Conservation (phyloP, 2,797 vertebrate genomes). For the Scolopax bukidnonensis region DNA sequence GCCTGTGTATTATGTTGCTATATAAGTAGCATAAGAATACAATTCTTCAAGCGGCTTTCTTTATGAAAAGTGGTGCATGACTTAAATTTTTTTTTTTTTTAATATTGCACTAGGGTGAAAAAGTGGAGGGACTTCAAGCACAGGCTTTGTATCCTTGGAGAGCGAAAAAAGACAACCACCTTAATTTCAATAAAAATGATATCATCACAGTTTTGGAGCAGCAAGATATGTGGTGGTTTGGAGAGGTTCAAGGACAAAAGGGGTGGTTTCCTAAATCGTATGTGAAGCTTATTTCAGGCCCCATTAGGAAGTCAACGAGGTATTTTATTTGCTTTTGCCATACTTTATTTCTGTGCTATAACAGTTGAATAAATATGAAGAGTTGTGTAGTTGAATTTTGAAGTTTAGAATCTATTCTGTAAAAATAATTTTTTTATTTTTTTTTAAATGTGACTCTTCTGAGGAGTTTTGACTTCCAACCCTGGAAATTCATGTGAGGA, state of each 20-base stretch:
- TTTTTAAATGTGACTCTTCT: not conserved
- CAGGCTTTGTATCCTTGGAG: conserved; percentile 98
- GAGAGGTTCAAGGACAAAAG: conserved; percentile 95
- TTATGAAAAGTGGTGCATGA: not conserved
- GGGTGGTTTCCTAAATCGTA: conserved; percentile 99
- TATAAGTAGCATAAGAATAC: not conserved
- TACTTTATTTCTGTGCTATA: not conserved
- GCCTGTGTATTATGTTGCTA: not conserved
- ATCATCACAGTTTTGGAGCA: conserved; percentile 97
- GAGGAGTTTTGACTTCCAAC: not conserved
- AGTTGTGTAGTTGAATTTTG: not conserved
- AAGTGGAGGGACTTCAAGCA: conserved; percentile 96
- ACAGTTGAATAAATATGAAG: not conserved
- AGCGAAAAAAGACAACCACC: conserved; percentile 98
- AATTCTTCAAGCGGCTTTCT: not conserved
- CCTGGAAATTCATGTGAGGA: not conserved
- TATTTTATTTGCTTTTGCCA: conserved; percentile 65
- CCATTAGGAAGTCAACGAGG: conserved; percentile 88
- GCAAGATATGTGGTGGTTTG: conserved; percentile 99
- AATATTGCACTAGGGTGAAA: conserved; percentile 86
- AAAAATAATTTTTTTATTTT: not conserved
- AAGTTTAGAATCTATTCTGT: not conserved
- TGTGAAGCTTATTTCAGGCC: conserved; percentile 93
- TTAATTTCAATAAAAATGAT: conserved; percentile 98
- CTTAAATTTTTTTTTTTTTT: not conserved